Evolutionary conservation across 92 coral and sea anemone species (phyloP), one percentile per base, ranked within the genome.

Genomic region (Diadumene lineata): DNA sequence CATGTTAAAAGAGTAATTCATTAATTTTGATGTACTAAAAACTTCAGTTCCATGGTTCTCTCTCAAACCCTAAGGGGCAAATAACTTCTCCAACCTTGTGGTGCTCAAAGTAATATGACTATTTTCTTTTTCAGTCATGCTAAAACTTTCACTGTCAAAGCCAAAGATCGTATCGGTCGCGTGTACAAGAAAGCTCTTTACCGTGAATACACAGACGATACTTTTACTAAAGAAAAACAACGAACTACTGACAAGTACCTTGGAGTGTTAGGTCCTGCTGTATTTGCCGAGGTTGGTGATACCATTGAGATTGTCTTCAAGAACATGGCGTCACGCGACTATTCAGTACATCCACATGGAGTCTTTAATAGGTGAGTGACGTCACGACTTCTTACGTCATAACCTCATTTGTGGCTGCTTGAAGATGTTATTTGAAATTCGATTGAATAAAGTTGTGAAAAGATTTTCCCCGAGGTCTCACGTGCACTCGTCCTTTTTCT

Each of bases 231-330:
- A 33, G 56, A 62, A 43, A 89, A 81, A 58, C 10, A 16, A 22
- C 82, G 87, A 24, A 75, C 82, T 19, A 64, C 31, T 69, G 84
- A 81, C 11, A 69, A 68, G 18, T 86, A 90, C 58, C 80, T 93
- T 43, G 98, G 98, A 57, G 55, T 93, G 16, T 76, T 93, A 79
- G 98, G 98, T 23, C 98, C 98, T 0, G 87, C 82, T 32, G 66
- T 93, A 26, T 83, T 82, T 53, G 98, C 98, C n/a, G 98, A 93
- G 78, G 93, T 93, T 66, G 98, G 96, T 21, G 98, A 93, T 68
- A 93, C 88, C 13, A 87, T 93, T 48, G 85, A 87, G 74, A 89
- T 93, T 46, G 82, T 71, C 46, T 93, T 93, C 66, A 90, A 85
- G 66, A 93, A 93, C 86, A 68, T 18, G 23, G 98, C 98, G 0